Evolutionary conservation across 2,888 invertebrate species (phyloP).

Genomic region (Drosophila helvetica): DNA sequence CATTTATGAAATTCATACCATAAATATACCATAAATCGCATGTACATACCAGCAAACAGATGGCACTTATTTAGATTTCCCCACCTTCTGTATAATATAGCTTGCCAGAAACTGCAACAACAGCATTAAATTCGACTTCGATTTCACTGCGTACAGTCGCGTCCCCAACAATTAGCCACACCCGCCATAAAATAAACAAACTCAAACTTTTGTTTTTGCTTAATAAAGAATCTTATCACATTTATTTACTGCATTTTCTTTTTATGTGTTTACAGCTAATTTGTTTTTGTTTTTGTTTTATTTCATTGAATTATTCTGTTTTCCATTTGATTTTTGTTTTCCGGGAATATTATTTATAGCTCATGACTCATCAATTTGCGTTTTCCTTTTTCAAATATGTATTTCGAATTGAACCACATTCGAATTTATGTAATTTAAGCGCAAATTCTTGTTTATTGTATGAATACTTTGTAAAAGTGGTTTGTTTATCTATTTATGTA

Average conservation of each 20-base stretch:
- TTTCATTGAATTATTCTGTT: slow-evolving; percentile 58
- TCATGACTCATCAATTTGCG: slow-evolving; percentile 63
- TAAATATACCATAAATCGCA: too few species aligned
- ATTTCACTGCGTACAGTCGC: slow-evolving; percentile 25
- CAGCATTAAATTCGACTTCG: background rate
- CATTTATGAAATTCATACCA: too few species aligned
- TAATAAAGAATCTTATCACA: slow-evolving; percentile 83
- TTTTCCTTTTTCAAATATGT: slow-evolving; percentile 37
- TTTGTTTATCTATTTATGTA: slow-evolving; percentile 45
- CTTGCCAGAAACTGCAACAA: background rate
- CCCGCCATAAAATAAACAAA: slow-evolving; percentile 17
- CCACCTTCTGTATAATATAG: too few species aligned
- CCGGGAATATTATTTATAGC: slow-evolving; percentile 67
- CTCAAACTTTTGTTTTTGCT: slow-evolving; percentile 40
- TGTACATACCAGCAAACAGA: too few species aligned
- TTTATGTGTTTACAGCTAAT: slow-evolving; percentile 70
- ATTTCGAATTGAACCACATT: slow-evolving; percentile 56
- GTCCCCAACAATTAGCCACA: background rate
- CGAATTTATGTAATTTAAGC: slow-evolving; percentile 44
- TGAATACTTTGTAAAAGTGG: slow-evolving; percentile 68
- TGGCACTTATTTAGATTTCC: too few species aligned
- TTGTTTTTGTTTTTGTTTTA: slow-evolving; percentile 57
- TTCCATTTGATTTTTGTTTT: slow-evolving; percentile 40
- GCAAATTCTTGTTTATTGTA: slow-evolving; percentile 68
- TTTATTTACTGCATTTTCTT: slow-evolving; percentile 82